Evolutionary conservation across 2,113 vertebrate genomes (phyloP).

Genomic region (Pelecanus crispus): DNA sequence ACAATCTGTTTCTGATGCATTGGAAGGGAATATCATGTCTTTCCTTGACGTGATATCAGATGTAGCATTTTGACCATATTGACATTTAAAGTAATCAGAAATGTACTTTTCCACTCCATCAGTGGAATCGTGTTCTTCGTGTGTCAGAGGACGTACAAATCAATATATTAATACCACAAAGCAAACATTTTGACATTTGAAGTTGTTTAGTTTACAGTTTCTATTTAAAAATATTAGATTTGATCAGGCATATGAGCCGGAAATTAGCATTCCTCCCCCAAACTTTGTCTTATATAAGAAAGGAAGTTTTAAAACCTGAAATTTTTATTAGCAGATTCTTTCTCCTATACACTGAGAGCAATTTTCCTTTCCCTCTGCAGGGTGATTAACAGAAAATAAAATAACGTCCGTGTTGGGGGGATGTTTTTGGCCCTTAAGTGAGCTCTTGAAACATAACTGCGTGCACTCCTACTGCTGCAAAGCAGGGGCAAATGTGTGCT

Average conservation of each 20-base stretch:
- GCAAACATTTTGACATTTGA: not conserved
- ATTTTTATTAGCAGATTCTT: not conserved
- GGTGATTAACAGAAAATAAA: not conserved
- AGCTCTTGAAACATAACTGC: not conserved
- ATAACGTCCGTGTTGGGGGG: not conserved
- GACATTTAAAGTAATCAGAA: constrained; percentile 25
- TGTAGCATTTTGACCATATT: not conserved
- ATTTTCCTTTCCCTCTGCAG: not conserved
- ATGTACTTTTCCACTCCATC: not conserved
- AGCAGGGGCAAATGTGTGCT: no score
- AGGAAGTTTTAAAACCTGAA: not conserved
- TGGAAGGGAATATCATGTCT: not conserved
- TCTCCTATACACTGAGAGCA: not conserved
- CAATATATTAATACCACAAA: not conserved
- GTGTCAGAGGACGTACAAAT: not conserved
- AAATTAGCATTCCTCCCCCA: not conserved
- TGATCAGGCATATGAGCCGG: not conserved
- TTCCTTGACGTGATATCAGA: not conserved
- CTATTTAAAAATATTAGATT: not conserved
- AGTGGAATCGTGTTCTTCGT: not conserved
- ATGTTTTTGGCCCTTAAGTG: not conserved
- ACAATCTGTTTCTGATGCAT: not conserved
- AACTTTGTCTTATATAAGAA: not conserved
- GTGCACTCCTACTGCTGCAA: not conserved
- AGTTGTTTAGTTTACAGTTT: not conserved